Percentiles rank a stretch among this genome's conserved stretches.
These are phyloP conservation scores for Automeris io DNA, from an alignment of 2,888 invertebrate species.

Conservation along the genomic window DNA sequence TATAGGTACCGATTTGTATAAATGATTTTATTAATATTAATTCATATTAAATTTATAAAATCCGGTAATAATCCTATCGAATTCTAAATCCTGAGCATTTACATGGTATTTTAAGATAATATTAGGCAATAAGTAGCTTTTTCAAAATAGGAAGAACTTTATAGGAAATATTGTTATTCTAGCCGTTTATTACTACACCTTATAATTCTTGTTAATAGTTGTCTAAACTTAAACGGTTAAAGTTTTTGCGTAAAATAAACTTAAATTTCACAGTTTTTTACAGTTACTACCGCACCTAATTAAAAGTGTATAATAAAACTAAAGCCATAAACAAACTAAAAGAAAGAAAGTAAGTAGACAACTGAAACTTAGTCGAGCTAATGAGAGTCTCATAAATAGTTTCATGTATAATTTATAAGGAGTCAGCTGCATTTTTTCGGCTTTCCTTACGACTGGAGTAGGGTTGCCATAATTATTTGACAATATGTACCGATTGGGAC, in stretches of 20 bases:
- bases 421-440: constrained; percentile 59
- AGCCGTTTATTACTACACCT: neutral
- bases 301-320: constrained; percentile 38
- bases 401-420: constrained; percentile 63
- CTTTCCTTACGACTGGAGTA: constrained; percentile 32
- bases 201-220: no score
- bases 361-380: constrained; percentile 45
- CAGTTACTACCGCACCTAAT: constrained; percentile 23
- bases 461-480: constrained; percentile 31
- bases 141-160: neutral
- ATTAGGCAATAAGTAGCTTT: no score
- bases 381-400: constrained; percentile 57
- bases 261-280: neutral
- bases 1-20: no score
- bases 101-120: no score
- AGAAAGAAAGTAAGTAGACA: constrained; percentile 21
- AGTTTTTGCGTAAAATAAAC: neutral
- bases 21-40: no score
- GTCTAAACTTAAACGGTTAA: no score
- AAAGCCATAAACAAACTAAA: constrained; percentile 22
- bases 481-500: no score
- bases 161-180: neutral
- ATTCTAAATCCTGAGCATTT: no score
- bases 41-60: no score
- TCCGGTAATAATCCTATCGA: no score